phyloP scores from a whole-genome alignment of 2,888 invertebrate species.

The Platycheirus rosarum region DNA sequence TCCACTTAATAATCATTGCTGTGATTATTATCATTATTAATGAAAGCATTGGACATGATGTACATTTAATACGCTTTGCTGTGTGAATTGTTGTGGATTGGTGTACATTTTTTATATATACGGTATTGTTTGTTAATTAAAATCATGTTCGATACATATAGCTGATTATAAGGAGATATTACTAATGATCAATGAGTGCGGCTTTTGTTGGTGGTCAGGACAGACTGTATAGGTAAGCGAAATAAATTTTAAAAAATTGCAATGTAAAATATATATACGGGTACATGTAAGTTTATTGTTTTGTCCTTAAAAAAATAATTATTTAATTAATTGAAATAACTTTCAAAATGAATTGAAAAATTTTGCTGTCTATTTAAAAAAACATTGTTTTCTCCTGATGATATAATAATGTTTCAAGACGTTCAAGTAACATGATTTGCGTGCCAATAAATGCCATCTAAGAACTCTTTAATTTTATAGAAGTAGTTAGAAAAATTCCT shows the following conservation, averaged over 20 bases:
- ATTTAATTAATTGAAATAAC: too few relatives aligned
- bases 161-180: slow-evolving; percentile 43
- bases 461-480: too few relatives aligned
- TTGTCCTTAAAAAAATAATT: too few relatives aligned
- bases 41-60: slow-evolving; percentile 35
- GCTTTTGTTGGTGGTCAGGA: slow-evolving; percentile 12
- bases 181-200: slow-evolving; percentile 36
- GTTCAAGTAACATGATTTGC: too few relatives aligned
- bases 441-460: too few relatives aligned
- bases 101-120: slow-evolving; percentile 12
- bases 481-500: too few relatives aligned
- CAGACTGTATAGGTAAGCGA: neutral
- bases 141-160: slow-evolving; percentile 60
- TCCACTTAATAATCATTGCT: slow-evolving; percentile 50
- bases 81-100: slow-evolving; percentile 7
- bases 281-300: too few relatives aligned
- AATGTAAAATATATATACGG: too few relatives aligned
- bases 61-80: slow-evolving; percentile 19
- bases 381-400: too few relatives aligned
- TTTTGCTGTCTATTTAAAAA: too few relatives aligned
- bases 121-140: slow-evolving; percentile 50
- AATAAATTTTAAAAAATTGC: slow-evolving; percentile 17
- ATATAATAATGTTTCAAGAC: too few relatives aligned
- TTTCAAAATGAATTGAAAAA: too few relatives aligned
- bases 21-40: slow-evolving; percentile 71